Evolutionary conservation across 2,113 vertebrate species (phyloP).

Genomic region (Ptyas mucosa): DNA sequence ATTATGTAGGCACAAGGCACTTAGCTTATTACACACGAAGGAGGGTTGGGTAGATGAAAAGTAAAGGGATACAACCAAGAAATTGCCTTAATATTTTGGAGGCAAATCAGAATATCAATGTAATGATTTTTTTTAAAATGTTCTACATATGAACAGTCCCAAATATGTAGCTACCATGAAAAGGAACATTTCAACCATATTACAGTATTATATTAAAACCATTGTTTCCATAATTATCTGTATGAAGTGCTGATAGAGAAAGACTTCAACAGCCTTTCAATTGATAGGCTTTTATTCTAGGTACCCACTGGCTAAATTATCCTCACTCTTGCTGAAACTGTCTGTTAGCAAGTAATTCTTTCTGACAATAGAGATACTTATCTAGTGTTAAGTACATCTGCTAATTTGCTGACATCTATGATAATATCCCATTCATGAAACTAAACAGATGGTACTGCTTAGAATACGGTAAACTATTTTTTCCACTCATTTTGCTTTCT

Average conservation of each 20-base stretch:
- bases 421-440: neutral
- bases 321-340: neutral
- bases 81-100: neutral
- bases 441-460: neutral
- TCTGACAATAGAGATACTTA: slow-evolving; percentile 22
- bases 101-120: neutral
- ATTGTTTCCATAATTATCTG: neutral
- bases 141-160: neutral
- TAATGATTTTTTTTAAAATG: neutral
- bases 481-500: neutral
- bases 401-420: neutral
- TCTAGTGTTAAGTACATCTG: slow-evolving; percentile 12
- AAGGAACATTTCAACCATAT: neutral
- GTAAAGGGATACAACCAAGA: neutral
- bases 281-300: neutral
- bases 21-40: neutral
- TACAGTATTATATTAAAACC: neutral
- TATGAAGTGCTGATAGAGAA: neutral
- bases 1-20: neutral
- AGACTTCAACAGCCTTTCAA: neutral
- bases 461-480: neutral
- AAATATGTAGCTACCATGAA: neutral
- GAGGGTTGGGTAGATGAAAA: neutral
- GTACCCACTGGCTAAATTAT: slow-evolving; percentile 15
- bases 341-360: neutral